phyloP scores from a whole-genome alignment of 2,113 vertebrate genomes.

The Catharus minimus region DNA sequence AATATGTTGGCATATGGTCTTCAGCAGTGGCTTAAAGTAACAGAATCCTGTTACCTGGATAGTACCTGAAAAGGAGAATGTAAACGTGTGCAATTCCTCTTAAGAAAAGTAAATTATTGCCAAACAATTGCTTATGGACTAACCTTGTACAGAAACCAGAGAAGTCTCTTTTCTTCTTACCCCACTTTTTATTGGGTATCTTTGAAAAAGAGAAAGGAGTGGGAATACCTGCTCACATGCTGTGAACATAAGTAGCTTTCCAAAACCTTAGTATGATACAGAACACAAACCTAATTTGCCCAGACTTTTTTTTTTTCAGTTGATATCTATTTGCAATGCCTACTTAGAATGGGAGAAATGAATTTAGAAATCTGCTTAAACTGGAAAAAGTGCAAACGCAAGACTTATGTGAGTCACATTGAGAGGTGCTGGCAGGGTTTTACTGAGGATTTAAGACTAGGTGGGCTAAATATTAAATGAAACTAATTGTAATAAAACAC shows the following conservation, averaged over 20 bases:
- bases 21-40: background rate
- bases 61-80: background rate
- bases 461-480: background rate
- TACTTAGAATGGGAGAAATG: background rate
- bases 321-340: background rate
- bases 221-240: background rate
- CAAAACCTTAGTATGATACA: background rate
- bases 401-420: background rate
- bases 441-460: background rate
- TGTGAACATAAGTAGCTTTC: background rate
- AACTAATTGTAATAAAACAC: background rate
- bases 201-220: background rate
- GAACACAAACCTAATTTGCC: background rate
- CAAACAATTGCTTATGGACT: background rate
- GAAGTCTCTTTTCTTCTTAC: background rate
- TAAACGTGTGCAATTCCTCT: background rate
- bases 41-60: background rate
- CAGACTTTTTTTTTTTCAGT: background rate
- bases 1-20: fast-evolving
- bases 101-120: background rate
- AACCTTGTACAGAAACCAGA: background rate
- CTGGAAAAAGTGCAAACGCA: background rate
- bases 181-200: background rate
- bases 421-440: background rate
- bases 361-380: background rate